Evolutionary conservation across 2,113 vertebrate genomes (phyloP), one percentile per base, ranked within the genome.

Genomic region (Conger conger): DNA sequence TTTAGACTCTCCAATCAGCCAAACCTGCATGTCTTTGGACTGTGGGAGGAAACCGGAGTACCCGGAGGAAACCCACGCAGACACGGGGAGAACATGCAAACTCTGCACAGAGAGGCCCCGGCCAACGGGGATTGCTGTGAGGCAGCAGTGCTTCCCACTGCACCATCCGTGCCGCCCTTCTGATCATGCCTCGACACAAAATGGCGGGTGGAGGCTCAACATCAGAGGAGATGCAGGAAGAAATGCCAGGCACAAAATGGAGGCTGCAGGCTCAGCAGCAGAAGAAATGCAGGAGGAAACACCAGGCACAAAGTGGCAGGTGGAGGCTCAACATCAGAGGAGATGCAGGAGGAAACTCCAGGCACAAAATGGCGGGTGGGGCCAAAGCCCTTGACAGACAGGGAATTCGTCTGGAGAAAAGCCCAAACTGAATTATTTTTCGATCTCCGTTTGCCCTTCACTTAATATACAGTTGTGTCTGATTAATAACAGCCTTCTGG

Each of bases 401-500:
- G 17, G 76, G 82, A 23, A 77, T 53, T 30, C 63, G 27, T 73
- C 68, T 73, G 73, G n/a, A 45, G 38, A 83, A 50, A 83, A 50
- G 30, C 82, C 30, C 68, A 37, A 50, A 76, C 30, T 23, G n/a
- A 77, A 40, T 35, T 45, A 77, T 83, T 83, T 33, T 60, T 37
- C 30, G 36, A n/a, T 83, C 30, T 73, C 33, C 13, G n/a, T 73
- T 73, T 73, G 68, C 68, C 45, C 68, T 45, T 77, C 30, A 35
- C 73, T 42, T 76, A 76, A 83, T 33, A 45, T 36, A 40, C 30
- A 83, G 42, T 73, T 4, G n/a, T 27, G 7, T 76, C 37, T 50
- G 42, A 76, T 37, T 83, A 83, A 53, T 76, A 50, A 73, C 30
- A 77, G 82, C 40, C 45, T 50, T 83, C 33, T 53, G 68, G 63